Conservation (phyloP, 1,140 invertebrate species). For the Formica exsecta region DNA sequence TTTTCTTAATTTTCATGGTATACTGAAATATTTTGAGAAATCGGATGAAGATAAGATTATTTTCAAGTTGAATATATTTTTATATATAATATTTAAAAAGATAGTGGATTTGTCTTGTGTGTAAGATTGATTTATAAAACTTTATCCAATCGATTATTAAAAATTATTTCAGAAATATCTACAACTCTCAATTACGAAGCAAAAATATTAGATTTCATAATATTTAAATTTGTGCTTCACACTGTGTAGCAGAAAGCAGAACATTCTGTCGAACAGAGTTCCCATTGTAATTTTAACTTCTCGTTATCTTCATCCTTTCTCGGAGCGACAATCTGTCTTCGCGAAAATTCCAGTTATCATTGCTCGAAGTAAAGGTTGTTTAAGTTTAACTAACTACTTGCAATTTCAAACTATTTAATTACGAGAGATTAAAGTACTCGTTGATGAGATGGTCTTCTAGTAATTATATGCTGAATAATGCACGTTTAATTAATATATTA, state of each 20-base stretch:
- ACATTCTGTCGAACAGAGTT: constrained; percentile 27
- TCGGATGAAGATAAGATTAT: constrained; percentile 3
- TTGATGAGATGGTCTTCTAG: background rate
- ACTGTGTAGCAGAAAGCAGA: background rate
- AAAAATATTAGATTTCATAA: background rate
- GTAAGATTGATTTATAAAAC: background rate
- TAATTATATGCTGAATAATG: constrained; percentile 11
- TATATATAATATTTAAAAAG: no score
- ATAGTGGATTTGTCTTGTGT: no score
- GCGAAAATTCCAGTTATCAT: constrained; percentile 46
- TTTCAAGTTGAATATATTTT: background rate
- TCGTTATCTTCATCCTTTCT: constrained; percentile 54
- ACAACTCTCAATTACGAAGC: background rate
- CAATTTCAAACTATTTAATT: constrained; percentile 54
- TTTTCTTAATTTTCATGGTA: background rate
- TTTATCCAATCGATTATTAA: background rate
- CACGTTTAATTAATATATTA: background rate
- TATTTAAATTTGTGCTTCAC: constrained; percentile 8
- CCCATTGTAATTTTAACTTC: constrained; percentile 55
- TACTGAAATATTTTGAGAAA: background rate
- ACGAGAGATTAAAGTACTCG: constrained; percentile 11
- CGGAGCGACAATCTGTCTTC: constrained; percentile 31
- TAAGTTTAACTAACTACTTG: constrained; percentile 40
- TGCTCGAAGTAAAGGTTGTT: constrained; percentile 34
- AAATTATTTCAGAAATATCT: background rate